Evolutionary conservation across 2,888 invertebrate species (phyloP), one percentile per base, ranked within the genome.

Genomic region (Hypercompe scribonia): DNA sequence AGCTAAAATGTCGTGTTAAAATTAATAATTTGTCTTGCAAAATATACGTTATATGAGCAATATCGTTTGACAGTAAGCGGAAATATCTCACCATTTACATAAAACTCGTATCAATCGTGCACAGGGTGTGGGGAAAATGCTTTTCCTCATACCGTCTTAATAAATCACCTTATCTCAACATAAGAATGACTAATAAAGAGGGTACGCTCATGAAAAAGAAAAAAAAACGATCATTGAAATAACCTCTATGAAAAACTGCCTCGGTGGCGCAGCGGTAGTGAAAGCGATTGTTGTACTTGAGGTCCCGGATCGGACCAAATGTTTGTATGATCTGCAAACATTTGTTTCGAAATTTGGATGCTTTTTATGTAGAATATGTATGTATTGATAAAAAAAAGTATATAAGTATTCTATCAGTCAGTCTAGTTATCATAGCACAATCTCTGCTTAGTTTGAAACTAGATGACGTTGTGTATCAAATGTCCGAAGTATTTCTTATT

Each of bases 161-260:
- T 93, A 92, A 92, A 93, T 93, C 91, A 92, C 91, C 90, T 91
- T 92, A 93, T 92, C 90, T 92, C 84, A 85, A 85, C 88, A 87
- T 90, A 90, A 89, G 91, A 90, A 92, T 92, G 91, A 92, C 91
- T 91, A 92, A 92, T 92, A 91, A 92, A 90, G 90, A 89, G 65
- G 50, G 71, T 58, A 7, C 33, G 21, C 46, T 66, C 46, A 66
- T 21, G 31, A 31, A 28, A 31, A 21, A 66, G 21, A 42, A 66
- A 42, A 66, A 46, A 65, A 42, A 65, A n/a, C n/a, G 2, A 61
- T 61, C 61, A 61, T 61, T 61, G 61, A 61, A 61, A 31, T 61
- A 61, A 61, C 18, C 15, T 61, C 31, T 61, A 31, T 15, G 31
- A 31, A 61, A 18, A 61, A 31, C n/a, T n/a, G n/a, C n/a, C n/a